A percentile compares a stretch with the other conserved stretches of the same genome.
phyloP scores from a whole-genome alignment of 2,888 invertebrate species.

The Clostera curtula region DNA sequence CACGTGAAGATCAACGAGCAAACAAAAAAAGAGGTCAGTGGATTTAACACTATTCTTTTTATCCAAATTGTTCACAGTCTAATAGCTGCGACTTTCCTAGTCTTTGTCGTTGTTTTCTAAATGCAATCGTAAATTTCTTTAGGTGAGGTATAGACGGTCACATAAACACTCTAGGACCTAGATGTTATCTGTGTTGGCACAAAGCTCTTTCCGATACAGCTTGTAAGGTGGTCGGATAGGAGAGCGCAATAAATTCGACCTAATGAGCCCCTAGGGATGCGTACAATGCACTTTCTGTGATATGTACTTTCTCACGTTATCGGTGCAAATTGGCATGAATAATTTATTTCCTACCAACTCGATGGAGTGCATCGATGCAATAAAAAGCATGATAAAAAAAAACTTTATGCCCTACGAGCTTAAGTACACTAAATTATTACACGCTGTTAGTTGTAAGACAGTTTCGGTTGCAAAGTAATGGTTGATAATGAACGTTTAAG shows the following conservation, averaged over 20 bases:
- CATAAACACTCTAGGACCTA: conserved; percentile 29
- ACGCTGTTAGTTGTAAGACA: conserved; percentile 20
- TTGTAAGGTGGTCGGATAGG: conserved; percentile 22
- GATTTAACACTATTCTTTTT: conserved; percentile 46
- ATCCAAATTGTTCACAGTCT: conserved; percentile 58
- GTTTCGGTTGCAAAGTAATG: conserved; percentile 24
- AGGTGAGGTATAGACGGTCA: conserved; percentile 28
- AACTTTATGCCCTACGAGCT: conserved; percentile 40
- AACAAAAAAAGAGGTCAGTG: conserved; percentile 74
- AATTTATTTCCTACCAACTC: conserved; percentile 44
- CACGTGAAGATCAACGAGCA: conserved; percentile 72
- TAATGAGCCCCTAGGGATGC: conserved; percentile 54
- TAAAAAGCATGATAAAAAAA: conserved; percentile 35
- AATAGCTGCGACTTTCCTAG: conserved; percentile 53
- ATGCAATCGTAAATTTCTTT: conserved; percentile 40
- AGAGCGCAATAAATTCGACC: conserved; percentile 39
- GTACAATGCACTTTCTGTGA: conserved; percentile 38
- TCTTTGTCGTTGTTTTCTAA: conserved; percentile 38
- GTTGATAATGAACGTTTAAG: conserved; percentile 22
- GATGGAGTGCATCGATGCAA: conserved; percentile 39
- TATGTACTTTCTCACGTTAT: conserved; percentile 53
- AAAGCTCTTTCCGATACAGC: conserved; percentile 28
- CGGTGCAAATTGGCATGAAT: conserved; percentile 52
- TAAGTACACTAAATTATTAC: conserved; percentile 33
- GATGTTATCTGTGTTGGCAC: conserved; percentile 26